Evolutionary conservation across 2,888 invertebrate species (phyloP), one percentile per base, ranked within the genome.

Genomic region (Lycaena phlaeas): DNA sequence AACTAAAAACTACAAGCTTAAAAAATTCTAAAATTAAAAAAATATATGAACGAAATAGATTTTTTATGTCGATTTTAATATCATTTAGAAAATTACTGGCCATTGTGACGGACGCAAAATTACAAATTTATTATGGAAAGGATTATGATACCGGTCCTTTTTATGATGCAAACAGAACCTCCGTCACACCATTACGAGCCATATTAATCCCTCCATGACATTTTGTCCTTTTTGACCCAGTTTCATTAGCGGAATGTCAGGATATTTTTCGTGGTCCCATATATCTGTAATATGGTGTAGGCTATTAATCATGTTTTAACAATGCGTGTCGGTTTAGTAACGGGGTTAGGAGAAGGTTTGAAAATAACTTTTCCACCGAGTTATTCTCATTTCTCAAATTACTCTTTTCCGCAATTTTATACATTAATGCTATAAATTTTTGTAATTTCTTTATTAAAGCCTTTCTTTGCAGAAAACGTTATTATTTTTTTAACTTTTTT

Each of bases 251-350:
- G 64, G 63, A 71, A 72, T 76, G 74, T 73, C 76, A 73, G 54
- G 52, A 47, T 51, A 53, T 54, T 51, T 47, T 44, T 42, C 40
- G 46, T 45, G 49, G 74, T 75, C 71, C 55, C 56, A 59, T 68
- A 62, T 68, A 72, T 77, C 78, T 75, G 72, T 75, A 76, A 67
- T 64, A 65, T 59, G 60, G 55, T 9, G 9, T 57, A 53, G 59
- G 51, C 65, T 66, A 81, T 82, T 75, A 79, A 81, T 81, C 79
- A 81, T 70, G 53, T 64, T 71, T 60, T 57, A 71, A 82, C 81
- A 82, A 81, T 78, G 67, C 66, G 61, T 55, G 75, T 68, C 74
- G 63, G 61, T 57, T 56, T 57, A 39, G 46, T 43, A 46, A 48
- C 51, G 50, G 65, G 71, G 73, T 65, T 56, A 69, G 64, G 69